Evolutionary conservation across 1,140 invertebrate species (phyloP).

Genomic region (Copidosoma floridanum): DNA sequence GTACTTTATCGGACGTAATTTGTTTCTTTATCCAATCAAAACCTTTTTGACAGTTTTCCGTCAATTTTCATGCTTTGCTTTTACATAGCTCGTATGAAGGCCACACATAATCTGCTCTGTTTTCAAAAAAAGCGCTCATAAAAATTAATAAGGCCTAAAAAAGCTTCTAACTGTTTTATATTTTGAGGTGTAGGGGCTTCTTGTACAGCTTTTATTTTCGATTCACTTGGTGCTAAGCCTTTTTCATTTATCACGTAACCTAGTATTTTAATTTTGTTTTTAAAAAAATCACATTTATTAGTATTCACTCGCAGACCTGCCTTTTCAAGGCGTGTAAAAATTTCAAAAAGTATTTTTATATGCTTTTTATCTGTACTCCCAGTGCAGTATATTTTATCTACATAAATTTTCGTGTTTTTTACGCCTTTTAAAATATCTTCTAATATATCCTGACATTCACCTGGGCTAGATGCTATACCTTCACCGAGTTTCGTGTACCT

Average conservation of each 20-base stretch:
- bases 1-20: constrained; percentile 30
- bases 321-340: not conserved
- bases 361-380: constrained; percentile 30
- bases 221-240: constrained; percentile 32
- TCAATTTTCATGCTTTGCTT: constrained; percentile 13
- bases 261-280: constrained; percentile 36
- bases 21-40: constrained; percentile 33
- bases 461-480: constrained; percentile 33
- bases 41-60: constrained; percentile 28
- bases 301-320: not conserved
- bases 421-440: constrained; percentile 23
- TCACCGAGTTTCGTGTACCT: constrained; percentile 40
- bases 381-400: constrained; percentile 41
- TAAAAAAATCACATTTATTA: constrained; percentile 1
- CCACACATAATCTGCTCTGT: constrained; percentile 13
- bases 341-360: constrained; percentile 31
- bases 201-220: constrained; percentile 35
- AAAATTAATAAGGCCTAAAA: constrained; percentile 37
- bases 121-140: constrained; percentile 32
- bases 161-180: constrained; percentile 32
- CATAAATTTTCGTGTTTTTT: constrained; percentile 16
- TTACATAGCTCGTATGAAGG: constrained; percentile 13
- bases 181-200: constrained; percentile 32
- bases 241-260: constrained; percentile 34
- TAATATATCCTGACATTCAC: constrained; percentile 39